Percentiles rank a stretch among this genome's conserved stretches.
Conservation (phyloP, 1,140 invertebrate genomes). For the Leptinotarsa defecta region DNA sequence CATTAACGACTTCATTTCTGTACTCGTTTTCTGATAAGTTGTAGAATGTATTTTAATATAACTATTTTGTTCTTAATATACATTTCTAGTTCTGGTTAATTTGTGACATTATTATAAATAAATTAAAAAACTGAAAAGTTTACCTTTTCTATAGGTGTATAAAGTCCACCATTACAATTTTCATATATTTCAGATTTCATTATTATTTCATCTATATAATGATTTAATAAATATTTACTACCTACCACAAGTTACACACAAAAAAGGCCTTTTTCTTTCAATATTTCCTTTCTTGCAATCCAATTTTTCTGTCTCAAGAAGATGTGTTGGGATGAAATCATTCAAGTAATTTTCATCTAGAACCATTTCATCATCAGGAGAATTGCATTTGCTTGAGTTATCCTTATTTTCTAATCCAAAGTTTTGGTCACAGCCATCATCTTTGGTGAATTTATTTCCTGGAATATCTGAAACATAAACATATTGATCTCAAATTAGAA, state of each 20-base stretch:
- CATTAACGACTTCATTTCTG: too few relatives aligned
- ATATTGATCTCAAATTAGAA: too few relatives aligned
- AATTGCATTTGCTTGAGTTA: constrained; percentile 5
- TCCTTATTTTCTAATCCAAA: constrained; percentile 10
- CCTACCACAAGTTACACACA: constrained; percentile 43
- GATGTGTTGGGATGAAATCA: not conserved
- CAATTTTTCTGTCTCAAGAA: constrained; percentile 3
- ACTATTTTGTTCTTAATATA: too few relatives aligned
- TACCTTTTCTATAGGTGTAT: too few relatives aligned
- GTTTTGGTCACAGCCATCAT: not conserved
- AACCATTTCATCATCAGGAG: constrained; percentile 2
- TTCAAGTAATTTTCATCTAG: constrained; percentile 6
- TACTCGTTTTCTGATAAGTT: too few relatives aligned
- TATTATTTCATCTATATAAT: not conserved
- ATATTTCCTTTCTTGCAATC: constrained; percentile 31
- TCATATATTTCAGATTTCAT: too few relatives aligned
- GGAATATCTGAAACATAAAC: not conserved
- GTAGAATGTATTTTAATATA: too few relatives aligned
- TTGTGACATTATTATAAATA: too few relatives aligned
- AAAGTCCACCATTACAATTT: too few relatives aligned
- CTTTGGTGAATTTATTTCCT: constrained; percentile 3
- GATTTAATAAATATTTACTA: not conserved
- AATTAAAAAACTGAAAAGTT: too few relatives aligned
- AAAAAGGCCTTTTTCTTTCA: constrained; percentile 36
- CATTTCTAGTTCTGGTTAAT: too few relatives aligned